Conservation (phyloP, 2,888 invertebrate genomes). For the Drosophila paranaensis region DNA sequence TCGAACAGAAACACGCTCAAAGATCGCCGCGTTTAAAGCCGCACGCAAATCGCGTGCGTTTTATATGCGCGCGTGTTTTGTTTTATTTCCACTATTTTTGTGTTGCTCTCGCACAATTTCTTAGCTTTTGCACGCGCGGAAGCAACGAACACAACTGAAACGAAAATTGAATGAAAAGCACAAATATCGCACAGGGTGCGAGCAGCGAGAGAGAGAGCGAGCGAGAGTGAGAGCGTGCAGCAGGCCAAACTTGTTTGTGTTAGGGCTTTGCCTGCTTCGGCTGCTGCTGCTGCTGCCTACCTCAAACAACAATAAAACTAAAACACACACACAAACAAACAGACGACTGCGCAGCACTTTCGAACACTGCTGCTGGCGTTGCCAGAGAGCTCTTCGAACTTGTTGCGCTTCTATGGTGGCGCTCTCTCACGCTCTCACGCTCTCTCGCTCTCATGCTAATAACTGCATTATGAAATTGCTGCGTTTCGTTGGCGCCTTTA, state of each 20-base stretch:
- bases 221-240: slow-evolving; percentile 3
- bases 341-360: slow-evolving; percentile 24
- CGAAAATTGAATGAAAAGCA: slow-evolving; percentile 75
- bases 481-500: slow-evolving; percentile 28
- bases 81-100: background rate
- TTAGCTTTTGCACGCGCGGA: slow-evolving; percentile 74
- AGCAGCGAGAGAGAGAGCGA: background rate
- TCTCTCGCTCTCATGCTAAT: slow-evolving; percentile 12
- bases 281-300: slow-evolving; percentile 30
- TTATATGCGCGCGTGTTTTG: slow-evolving; percentile 30
- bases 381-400: slow-evolving; percentile 58
- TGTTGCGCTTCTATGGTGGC: slow-evolving; percentile 63
- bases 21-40: slow-evolving; percentile 49
- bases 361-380: slow-evolving; percentile 49
- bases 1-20: slow-evolving; percentile 6
- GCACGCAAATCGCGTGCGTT: slow-evolving; percentile 51
- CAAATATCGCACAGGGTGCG: slow-evolving; percentile 40
- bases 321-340: slow-evolving; percentile 18
- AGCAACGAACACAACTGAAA: slow-evolving; percentile 75
- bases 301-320: slow-evolving; percentile 33
- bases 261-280: slow-evolving; percentile 29
- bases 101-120: background rate
- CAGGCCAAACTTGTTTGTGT: slow-evolving; percentile 65
- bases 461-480: slow-evolving; percentile 38
- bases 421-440: slow-evolving; percentile 4